Conservation (phyloP, 2,113 vertebrate species). For the Pituophis catenifer region DNA sequence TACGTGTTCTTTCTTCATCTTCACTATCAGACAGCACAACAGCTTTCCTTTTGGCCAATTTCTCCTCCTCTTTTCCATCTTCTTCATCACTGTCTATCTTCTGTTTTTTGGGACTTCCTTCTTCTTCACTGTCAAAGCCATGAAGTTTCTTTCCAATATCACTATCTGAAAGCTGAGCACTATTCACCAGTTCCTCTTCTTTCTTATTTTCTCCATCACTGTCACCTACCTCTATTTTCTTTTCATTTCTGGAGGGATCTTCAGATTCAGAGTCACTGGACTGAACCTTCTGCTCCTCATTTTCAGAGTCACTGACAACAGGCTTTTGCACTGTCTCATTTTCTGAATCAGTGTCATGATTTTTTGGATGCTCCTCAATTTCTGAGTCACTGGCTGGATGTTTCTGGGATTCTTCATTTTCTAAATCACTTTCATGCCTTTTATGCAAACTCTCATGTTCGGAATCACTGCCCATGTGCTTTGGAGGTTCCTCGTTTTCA, state of each 20-base stretch:
- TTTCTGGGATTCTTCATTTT: conserved; percentile 63
- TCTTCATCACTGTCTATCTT: conserved; percentile 81
- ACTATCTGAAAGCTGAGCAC: conserved; percentile 56
- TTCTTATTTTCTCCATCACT: conserved; percentile 66
- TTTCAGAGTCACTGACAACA: conserved; percentile 61
- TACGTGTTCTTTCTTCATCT: conserved; percentile 82
- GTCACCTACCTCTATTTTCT: conserved; percentile 74
- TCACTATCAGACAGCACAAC: conserved; percentile 92
- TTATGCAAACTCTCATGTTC: conserved; percentile 62
- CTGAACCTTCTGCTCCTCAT: conserved; percentile 46
- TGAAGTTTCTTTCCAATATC: conserved; percentile 58
- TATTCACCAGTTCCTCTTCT: conserved; percentile 59
- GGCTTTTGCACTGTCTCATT: conserved; percentile 41
- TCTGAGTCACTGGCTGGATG: conserved; percentile 59
- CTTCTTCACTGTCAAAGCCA: conserved; percentile 74
- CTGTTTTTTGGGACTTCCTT: conserved; percentile 60
- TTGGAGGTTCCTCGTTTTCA: conserved; percentile 65
- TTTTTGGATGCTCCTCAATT: conserved; percentile 51
- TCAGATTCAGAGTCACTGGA: conserved; percentile 67
- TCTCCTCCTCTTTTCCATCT: conserved; percentile 74
- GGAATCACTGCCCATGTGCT: conserved; percentile 54
- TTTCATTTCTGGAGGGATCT: conserved; percentile 60
- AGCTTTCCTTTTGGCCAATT: conserved; percentile 86
- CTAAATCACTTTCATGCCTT: conserved; percentile 60
- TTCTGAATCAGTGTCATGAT: conserved; percentile 63